A percentile compares a stretch with the other conserved stretches of the same genome.
Conservation (phyloP, 2,888 invertebrate genomes). For the Scaptomyza caliginosa region DNA sequence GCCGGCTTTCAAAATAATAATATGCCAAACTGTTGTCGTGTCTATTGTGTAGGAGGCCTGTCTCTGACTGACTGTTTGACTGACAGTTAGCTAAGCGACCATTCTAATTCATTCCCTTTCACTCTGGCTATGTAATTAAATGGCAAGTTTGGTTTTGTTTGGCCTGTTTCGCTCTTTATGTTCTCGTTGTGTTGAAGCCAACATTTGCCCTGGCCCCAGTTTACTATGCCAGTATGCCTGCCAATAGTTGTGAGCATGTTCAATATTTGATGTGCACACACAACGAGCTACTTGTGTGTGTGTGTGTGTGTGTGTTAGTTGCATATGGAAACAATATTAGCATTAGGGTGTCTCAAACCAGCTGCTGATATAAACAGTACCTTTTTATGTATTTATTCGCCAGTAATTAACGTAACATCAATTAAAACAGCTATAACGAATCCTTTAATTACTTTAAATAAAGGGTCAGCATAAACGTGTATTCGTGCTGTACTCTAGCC, state of each 20-base stretch:
- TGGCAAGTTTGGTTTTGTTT: slow-evolving; percentile 31
- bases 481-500: not conserved
- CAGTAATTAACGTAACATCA: slow-evolving; percentile 28
- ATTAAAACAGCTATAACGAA: slow-evolving; percentile 23
- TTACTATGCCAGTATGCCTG: slow-evolving; percentile 26
- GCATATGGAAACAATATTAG: slow-evolving; percentile 7
- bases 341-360: slow-evolving; percentile 53
- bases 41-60: slow-evolving; percentile 58
- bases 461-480: slow-evolving; percentile 2
- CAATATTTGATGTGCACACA: slow-evolving; percentile 71
- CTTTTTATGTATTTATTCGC: slow-evolving; percentile 10
- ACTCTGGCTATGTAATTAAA: slow-evolving; percentile 53
- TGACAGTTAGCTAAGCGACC: slow-evolving; percentile 14
- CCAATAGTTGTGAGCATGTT: slow-evolving; percentile 74
- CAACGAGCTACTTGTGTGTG: not conserved
- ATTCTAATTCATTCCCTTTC: slow-evolving; percentile 42
- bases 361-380: slow-evolving; percentile 24
- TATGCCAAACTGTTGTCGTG: slow-evolving; percentile 67
- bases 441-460: slow-evolving; percentile 24
- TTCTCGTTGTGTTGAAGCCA: slow-evolving; percentile 5
- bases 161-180: not conserved
- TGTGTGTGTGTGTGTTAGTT: slow-evolving; percentile 9
- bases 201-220: slow-evolving; percentile 45
- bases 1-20: slow-evolving; percentile 44
- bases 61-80: slow-evolving; percentile 1